phyloP scores from a whole-genome alignment of 2,888 invertebrate species.

The Nomada lathburiana region DNA sequence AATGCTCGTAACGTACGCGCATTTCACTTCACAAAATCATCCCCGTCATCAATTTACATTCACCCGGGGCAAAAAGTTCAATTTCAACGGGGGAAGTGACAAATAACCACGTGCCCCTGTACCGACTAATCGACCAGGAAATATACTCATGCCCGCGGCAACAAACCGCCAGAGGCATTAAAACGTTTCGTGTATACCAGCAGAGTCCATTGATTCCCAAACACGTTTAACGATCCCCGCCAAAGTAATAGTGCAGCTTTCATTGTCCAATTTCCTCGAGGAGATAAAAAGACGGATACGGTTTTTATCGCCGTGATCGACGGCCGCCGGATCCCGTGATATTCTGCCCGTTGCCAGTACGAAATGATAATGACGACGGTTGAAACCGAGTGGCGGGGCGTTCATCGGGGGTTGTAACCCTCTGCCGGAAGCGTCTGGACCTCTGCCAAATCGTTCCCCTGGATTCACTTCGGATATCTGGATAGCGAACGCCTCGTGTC shows the following conservation, averaged over 20 bases:
- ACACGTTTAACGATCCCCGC: background rate
- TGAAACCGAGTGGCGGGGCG: conserved; percentile 26
- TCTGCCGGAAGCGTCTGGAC: conserved; percentile 53
- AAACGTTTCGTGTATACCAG: background rate
- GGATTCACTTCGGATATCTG: conserved; percentile 52
- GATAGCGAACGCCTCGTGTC: conserved; percentile 24
- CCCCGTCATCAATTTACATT: background rate
- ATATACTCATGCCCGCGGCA: background rate
- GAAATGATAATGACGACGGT: conserved; percentile 59
- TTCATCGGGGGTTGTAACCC: background rate
- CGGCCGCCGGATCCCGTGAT: conserved; percentile 28
- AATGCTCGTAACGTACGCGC: background rate
- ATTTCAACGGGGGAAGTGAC: background rate
- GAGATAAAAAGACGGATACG: conserved; percentile 5
- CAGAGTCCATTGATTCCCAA: background rate
- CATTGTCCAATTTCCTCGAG: conserved; percentile 27
- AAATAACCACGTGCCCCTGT: background rate
- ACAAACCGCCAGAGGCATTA: background rate
- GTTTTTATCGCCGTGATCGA: conserved; percentile 30
- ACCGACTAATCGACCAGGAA: background rate
- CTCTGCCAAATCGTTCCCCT: conserved; percentile 59
- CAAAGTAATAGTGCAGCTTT: background rate
- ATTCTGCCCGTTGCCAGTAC: conserved; percentile 38
- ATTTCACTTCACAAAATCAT: background rate
- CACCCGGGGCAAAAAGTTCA: background rate